These are phyloP conservation scores for Triplophysa yarkandensis DNA, from an alignment of 2,797 vertebrate species.

Conservation along the genomic window DNA sequence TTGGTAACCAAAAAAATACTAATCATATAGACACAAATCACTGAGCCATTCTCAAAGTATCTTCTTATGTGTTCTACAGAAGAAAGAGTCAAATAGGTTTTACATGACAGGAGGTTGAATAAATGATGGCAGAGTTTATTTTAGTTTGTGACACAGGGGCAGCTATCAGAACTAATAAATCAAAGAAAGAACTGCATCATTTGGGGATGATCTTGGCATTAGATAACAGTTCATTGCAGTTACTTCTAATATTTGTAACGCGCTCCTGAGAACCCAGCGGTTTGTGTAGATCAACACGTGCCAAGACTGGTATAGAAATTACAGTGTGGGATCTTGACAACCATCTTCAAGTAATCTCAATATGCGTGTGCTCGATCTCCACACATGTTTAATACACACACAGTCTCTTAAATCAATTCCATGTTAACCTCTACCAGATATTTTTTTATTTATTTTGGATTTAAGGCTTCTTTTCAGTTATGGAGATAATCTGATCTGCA, in stretches of 20 bases:
- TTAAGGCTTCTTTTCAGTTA: not conserved
- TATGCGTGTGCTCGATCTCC: not conserved
- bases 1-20: too few relatives aligned
- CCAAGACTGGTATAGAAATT: conserved; percentile 5
- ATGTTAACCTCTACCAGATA: conserved; percentile 3
- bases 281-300: not conserved
- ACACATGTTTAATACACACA: not conserved
- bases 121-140: too few relatives aligned
- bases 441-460: not conserved
- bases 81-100: too few relatives aligned
- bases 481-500: conserved; percentile 29
- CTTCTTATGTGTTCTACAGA: too few relatives aligned
- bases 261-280: not conserved
- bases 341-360: conserved; percentile 1
- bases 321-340: not conserved
- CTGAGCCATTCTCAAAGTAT: too few relatives aligned
- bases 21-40: too few relatives aligned
- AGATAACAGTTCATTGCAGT: conserved; percentile 1
- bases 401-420: conserved; percentile 19
- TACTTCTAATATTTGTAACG: conserved; percentile 15
- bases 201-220: not conserved
- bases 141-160: not conserved
- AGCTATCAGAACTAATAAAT: conserved; percentile 24
- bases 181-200: not conserved
- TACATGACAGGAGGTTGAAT: too few relatives aligned